Evolutionary conservation across 1,140 invertebrate species (phyloP), one percentile per base, ranked within the genome.

Genomic region (Teleopsis dalmanni): DNA sequence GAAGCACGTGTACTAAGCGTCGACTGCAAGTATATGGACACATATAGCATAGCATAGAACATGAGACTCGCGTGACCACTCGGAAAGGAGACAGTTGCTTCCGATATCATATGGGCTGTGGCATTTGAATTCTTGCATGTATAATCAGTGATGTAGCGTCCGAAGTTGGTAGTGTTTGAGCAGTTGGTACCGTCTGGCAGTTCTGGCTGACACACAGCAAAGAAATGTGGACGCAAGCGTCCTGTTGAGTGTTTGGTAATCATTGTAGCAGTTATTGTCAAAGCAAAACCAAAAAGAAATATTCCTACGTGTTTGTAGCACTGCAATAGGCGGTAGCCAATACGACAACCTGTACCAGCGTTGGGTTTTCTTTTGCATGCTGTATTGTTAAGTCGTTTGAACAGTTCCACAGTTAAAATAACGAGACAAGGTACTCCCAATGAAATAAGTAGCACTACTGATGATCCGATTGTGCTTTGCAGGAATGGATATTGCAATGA

Each of bases 191-290:
- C 68, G 26, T 70, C 67, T 21, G 53, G 29, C 26, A 85, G 60
- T 54, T 77, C 72, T 0, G 85, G 85, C 25, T 74, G 60, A 55
- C 87, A 90, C 1, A 87, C 76, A 49, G 77, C 76, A 55, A 90
- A 81, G 73, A 97, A 98, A 72, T 97, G 91, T 1, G 95, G 95
- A 48, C 95, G 73, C 37, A 96, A 72, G 35, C 93, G 77, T 8
- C 95, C 95, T 42, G 96, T 83, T 6, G 84, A 83, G 57, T 93
- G 92, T 72, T 96, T 97, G 9, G 84, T 87, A 53, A 95, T 80
- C 57, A 95, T 87, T 2, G 90, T 94, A 10, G 83, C 80, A 16
- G 92, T 74, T 62, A 91, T 84, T 27, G 84, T 84, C 52, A 83
- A 81, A 9, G 81, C 81, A 41, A 85, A 81, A 1, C 91, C 91